A percentile compares a stretch with the other conserved stretches of the same genome.
Evolutionary conservation across 64 coral and sea anemone genomes (phyloP).

Genomic region (Actinia equina): DNA sequence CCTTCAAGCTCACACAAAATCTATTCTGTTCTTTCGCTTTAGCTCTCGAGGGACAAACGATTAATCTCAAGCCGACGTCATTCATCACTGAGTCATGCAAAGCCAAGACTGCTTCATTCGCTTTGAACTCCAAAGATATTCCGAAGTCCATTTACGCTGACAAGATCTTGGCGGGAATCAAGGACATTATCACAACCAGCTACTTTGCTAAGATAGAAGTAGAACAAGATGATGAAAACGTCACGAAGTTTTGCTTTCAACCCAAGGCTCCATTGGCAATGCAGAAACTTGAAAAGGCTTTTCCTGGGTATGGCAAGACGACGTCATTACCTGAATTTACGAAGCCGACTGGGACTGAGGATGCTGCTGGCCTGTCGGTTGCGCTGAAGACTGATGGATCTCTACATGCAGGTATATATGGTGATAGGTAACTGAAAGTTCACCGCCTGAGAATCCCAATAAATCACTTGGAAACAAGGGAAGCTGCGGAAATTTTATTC

Average conservation of each 20-base stretch:
- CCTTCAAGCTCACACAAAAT: background rate
- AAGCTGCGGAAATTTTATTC: too few species aligned
- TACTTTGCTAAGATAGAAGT: background rate
- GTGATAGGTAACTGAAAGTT: too few species aligned
- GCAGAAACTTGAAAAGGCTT: background rate
- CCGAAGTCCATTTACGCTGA: background rate
- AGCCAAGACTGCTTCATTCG: background rate
- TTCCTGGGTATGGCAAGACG: background rate
- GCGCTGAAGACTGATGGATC: background rate
- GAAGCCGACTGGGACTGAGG: slow-evolving; percentile 4
- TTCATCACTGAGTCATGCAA: background rate
- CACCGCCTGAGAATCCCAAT: too few species aligned
- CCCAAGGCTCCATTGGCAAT: background rate
- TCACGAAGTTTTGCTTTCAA: slow-evolving; percentile 20
- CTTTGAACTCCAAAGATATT: slow-evolving; percentile 20
- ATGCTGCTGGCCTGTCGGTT: background rate
- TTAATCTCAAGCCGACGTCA: background rate
- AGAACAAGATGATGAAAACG: background rate
- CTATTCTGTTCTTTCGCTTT: background rate
- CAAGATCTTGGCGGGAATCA: background rate
- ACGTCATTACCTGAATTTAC: background rate
- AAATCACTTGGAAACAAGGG: too few species aligned
- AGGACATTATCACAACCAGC: background rate
- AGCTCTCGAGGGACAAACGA: slow-evolving; percentile 10
- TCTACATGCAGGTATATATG: slow-evolving; percentile 4